A percentile compares a stretch with the other conserved stretches of the same genome.
phyloP scores from a whole-genome alignment of 2,888 invertebrate genomes.

The Lissocephala sabroskyi region DNA sequence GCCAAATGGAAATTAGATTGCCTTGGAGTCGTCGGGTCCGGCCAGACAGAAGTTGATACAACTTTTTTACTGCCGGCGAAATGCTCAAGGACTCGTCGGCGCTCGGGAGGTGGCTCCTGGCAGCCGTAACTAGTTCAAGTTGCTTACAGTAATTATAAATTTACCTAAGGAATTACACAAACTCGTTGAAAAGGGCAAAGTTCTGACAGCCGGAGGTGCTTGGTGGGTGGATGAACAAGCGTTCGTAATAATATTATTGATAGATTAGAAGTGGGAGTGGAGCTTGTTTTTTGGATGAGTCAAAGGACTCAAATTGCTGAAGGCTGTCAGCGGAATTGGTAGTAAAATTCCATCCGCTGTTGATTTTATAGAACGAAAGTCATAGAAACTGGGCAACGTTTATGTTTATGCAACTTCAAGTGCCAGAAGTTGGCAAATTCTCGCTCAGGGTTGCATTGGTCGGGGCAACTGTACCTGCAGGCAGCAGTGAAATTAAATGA shows the following conservation, averaged over 20 bases:
- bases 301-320: too few relatives aligned
- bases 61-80: conserved; percentile 31
- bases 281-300: neutral
- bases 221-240: neutral
- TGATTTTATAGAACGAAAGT: too few relatives aligned
- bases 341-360: too few relatives aligned
- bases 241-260: conserved; percentile 57
- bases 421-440: too few relatives aligned
- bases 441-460: too few relatives aligned
- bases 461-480: too few relatives aligned
- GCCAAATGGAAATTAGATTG: conserved; percentile 62
- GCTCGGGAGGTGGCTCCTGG: conserved; percentile 28
- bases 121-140: conserved; percentile 57
- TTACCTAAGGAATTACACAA: conserved; percentile 59
- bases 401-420: too few relatives aligned
- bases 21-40: conserved; percentile 26
- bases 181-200: conserved; percentile 31
- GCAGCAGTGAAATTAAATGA: too few relatives aligned
- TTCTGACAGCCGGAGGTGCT: conserved; percentile 13
- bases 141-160: conserved; percentile 63
- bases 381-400: too few relatives aligned
- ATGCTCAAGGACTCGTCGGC: too few relatives aligned
- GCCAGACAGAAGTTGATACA: conserved; percentile 44
- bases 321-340: too few relatives aligned
- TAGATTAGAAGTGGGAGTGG: conserved; percentile 41